Evolutionary conservation across 2,888 invertebrate species (phyloP).

Genomic region (Cabera pusaria): DNA sequence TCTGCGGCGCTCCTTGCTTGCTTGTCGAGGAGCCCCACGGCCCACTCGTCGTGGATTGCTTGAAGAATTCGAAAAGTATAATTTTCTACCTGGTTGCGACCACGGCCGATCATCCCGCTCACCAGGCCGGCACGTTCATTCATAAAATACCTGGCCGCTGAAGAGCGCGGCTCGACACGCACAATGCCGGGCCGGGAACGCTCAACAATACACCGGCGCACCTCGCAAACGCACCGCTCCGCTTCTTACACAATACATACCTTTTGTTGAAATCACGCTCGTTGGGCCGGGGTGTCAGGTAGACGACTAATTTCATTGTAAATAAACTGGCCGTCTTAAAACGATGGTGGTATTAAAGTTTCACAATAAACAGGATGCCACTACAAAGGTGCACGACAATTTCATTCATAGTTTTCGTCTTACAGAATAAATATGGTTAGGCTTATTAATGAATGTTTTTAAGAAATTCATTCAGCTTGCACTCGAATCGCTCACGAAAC

Average conservation of each 20-base stretch:
- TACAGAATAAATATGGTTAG: conserved; percentile 16
- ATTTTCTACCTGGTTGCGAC: conserved; percentile 79
- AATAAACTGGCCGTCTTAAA: conserved; percentile 56
- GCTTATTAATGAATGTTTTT: conserved; percentile 12
- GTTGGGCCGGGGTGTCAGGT: conserved; percentile 65
- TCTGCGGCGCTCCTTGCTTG: conserved; percentile 77
- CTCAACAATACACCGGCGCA: conserved; percentile 41
- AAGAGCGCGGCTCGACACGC: conserved; percentile 24
- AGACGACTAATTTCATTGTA: conserved; percentile 60
- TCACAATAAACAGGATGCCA: conserved; percentile 74
- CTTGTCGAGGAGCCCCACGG: conserved; percentile 71
- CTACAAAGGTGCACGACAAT: conserved; percentile 47
- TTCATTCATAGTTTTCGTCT: conserved; percentile 58
- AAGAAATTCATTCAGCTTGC: conserved; percentile 15
- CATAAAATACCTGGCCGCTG: conserved; percentile 75
- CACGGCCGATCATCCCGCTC: conserved; percentile 67
- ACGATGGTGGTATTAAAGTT: conserved; percentile 56
- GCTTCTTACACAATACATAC: conserved; percentile 64
- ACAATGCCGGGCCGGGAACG: conserved; percentile 15
- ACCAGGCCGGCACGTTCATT: conserved; percentile 78
- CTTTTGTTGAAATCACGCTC: conserved; percentile 63
- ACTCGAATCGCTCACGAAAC: no score
- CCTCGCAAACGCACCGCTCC: conserved; percentile 54
- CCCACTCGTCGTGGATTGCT: conserved; percentile 72
- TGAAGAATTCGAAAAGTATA: conserved; percentile 80